Percentiles rank a stretch among this genome's conserved stretches.
These are phyloP conservation scores for Megalops cyprinoides DNA, from an alignment of 2,797 vertebrate species.

Conservation along the genomic window DNA sequence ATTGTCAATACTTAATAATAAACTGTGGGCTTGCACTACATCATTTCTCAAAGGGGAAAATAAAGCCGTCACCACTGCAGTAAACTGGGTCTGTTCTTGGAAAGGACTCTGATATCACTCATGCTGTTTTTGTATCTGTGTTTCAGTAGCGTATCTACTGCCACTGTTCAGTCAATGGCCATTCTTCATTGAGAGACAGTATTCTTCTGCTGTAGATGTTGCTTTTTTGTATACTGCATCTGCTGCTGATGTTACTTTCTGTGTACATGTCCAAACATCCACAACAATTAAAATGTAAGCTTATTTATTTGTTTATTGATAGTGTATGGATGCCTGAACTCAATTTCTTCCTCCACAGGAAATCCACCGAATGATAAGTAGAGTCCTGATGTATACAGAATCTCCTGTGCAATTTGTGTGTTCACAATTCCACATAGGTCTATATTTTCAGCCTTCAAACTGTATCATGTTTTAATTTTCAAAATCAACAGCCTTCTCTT, in stretches of 20 bases:
- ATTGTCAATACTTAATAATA: too few species aligned
- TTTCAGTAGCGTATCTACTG: neutral
- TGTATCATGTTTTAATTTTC: neutral
- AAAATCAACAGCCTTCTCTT: conserved; percentile 15
- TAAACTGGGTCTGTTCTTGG: neutral
- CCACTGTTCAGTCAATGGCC: neutral
- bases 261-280: conserved; percentile 20
- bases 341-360: neutral
- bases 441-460: neutral
- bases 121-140: neutral
- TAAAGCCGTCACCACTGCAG: neutral
- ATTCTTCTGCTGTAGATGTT: too few species aligned
- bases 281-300: neutral
- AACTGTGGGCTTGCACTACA: too few species aligned
- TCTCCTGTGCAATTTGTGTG: neutral
- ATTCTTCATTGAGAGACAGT: neutral
- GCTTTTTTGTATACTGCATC: neutral
- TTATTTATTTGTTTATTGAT: neutral
- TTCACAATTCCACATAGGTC: too few species aligned
- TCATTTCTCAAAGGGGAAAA: too few species aligned
- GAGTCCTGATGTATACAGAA: neutral
- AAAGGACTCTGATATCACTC: neutral
- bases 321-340: neutral
- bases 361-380: neutral
- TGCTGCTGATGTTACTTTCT: neutral